Conservation (phyloP, 2,888 invertebrate species). For the Brenthis hecate region DNA sequence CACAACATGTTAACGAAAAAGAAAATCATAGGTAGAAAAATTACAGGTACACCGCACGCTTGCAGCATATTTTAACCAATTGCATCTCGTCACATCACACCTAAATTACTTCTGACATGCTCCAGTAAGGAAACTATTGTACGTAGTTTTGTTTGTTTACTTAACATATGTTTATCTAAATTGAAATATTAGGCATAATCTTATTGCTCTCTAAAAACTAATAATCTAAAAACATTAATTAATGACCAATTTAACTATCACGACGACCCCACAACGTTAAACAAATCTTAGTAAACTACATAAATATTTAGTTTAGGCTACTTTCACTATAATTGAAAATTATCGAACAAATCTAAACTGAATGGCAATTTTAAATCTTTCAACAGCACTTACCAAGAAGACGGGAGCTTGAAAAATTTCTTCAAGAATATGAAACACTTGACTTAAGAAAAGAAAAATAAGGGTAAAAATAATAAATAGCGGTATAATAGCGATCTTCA, state of each 20-base stretch:
- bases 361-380: constrained; percentile 65
- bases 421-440: constrained; percentile 67
- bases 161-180: background rate
- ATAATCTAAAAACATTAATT: too few relatives aligned
- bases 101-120: background rate
- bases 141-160: background rate
- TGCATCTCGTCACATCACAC: background rate
- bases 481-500: constrained; percentile 79
- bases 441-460: constrained; percentile 73
- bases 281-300: background rate
- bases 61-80: background rate
- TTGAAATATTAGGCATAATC: too few relatives aligned
- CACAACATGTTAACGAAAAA: background rate
- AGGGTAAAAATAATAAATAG: constrained; percentile 77
- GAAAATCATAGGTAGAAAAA: background rate
- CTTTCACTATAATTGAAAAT: background rate
- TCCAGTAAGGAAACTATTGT: background rate
- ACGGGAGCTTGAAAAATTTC: constrained; percentile 38
- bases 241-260: too few relatives aligned
- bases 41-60: constrained; percentile 3
- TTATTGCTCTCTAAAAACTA: too few relatives aligned
- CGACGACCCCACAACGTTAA: too few relatives aligned
- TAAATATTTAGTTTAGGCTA: background rate
- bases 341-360: background rate
- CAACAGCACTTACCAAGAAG: constrained; percentile 53